A percentile compares a stretch with the other conserved stretches of the same genome.
These are phyloP conservation scores for Edolisoma coerulescens DNA, from an alignment of 2,113 vertebrate genomes.

Conservation along the genomic window DNA sequence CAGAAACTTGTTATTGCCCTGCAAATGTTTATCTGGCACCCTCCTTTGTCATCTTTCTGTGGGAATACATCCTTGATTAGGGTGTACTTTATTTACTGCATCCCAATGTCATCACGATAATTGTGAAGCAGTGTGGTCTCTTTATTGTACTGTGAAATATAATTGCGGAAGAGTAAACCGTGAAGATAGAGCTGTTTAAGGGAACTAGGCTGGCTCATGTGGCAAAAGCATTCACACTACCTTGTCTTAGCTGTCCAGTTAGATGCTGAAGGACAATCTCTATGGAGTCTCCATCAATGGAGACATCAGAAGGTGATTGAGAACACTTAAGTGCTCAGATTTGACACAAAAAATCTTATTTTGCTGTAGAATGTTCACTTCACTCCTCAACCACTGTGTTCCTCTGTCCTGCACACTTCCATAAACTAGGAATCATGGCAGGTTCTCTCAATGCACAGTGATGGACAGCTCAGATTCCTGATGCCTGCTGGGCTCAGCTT, in stretches of 20 bases:
- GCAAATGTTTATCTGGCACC: background rate
- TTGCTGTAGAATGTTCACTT: background rate
- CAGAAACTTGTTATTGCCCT: background rate
- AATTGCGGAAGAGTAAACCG: rapidly evolving
- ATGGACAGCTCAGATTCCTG: background rate
- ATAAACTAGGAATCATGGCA: background rate
- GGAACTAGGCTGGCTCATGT: background rate
- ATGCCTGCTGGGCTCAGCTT: background rate
- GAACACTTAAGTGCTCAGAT: background rate
- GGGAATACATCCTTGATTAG: background rate
- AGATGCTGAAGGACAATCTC: background rate
- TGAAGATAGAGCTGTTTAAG: background rate
- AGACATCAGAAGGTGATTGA: background rate
- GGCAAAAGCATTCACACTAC: background rate
- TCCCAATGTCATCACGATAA: background rate
- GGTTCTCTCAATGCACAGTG: background rate
- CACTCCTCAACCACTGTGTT: background rate
- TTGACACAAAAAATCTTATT: background rate
- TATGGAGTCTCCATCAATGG: background rate
- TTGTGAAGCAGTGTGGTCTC: background rate
- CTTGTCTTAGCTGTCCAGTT: background rate
- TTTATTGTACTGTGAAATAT: background rate
- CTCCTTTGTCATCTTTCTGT: background rate
- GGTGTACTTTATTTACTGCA: background rate
- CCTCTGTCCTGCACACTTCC: background rate